Base-by-base conservation (phyloP, 2,113 vertebrate genomes). In the Catagonus wagneri region DNA sequence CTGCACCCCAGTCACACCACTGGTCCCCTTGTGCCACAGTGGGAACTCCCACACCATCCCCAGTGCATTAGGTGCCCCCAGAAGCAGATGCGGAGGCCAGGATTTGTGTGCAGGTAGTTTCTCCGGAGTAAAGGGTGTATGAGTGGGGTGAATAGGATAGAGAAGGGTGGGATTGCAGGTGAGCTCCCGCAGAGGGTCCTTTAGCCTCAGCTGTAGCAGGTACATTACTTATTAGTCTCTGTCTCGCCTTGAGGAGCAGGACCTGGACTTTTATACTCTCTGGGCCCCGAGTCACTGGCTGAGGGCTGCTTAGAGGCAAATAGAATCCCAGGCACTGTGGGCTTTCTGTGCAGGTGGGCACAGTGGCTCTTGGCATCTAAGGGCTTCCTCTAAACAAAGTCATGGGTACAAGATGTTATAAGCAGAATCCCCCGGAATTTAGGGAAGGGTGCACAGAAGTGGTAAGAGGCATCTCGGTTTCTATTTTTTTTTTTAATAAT, bases 41-140 rank as follows among this genome's bases (percentile, higher is more conserved):
- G 44, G 8, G 44, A 44, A 44, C 44, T 44, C 44, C 44, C 44
- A 44, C 44, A 44, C 44, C 44, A 44, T 44, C 44, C 8, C 44
- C 8, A 4, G 54, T 22, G 7, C 16, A 81, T 65, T 71, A 27
- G 12, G 23, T 54, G 89, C 39, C 52, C 60, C 52, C 39, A 52
- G 32, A 85, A 85, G 36, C 54, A 85, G 58, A 61, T n/a, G 19
- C 29, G 36, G 56, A 72, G n/a, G 61, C 8, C 63, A 95, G 20
- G 27, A 44, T 83, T 93, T 72, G 16, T 58, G 63, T 72, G 19
- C 19, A 58, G 44, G 19, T 74, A 63, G 69, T 63, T 87, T 90
- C 34, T 85, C 96, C 44, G 65, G 79, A 91, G 87, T 68, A 88
- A 81, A 72, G 50, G 50, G 44, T 25, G 68, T 86, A 16, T 16